Evolutionary conservation across 2,113 vertebrate species (phyloP).

Genomic region (Corvus hawaiiensis): DNA sequence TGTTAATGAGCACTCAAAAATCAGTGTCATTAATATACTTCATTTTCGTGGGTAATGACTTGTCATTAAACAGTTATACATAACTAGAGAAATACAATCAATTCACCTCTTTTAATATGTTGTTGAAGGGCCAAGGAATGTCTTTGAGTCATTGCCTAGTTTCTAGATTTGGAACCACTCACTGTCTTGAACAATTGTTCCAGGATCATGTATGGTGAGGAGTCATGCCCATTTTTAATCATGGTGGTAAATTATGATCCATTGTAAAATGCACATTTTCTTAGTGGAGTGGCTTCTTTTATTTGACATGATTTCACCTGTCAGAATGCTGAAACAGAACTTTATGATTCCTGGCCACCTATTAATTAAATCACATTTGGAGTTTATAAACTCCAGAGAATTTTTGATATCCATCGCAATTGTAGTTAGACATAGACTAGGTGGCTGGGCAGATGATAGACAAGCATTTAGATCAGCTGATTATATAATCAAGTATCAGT

Average conservation of each 20-base stretch:
- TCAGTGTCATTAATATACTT: neutral
- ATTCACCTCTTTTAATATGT: neutral
- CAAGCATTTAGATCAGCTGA: neutral
- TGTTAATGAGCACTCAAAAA: neutral
- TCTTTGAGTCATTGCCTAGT: neutral
- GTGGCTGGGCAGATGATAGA: neutral
- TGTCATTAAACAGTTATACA: neutral
- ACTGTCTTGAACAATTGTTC: neutral
- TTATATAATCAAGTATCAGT: neutral
- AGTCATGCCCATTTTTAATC: neutral
- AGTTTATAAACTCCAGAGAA: neutral
- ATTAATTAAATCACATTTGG: neutral
- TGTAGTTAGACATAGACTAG: neutral
- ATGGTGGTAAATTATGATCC: neutral
- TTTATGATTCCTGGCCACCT: neutral
- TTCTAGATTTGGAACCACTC: neutral
- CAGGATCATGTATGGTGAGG: neutral
- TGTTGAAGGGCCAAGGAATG: neutral
- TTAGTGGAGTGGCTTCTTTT: neutral
- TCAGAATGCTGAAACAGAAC: neutral
- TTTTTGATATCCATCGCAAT: accelerated
- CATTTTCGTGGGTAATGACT: neutral
- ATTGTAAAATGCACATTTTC: neutral
- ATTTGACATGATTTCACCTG: neutral
- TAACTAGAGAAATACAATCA: neutral